Percentiles rank a stretch among this genome's conserved stretches.
phyloP scores from a whole-genome alignment of 2,113 vertebrate genomes.

The Patagioenas fasciata region DNA sequence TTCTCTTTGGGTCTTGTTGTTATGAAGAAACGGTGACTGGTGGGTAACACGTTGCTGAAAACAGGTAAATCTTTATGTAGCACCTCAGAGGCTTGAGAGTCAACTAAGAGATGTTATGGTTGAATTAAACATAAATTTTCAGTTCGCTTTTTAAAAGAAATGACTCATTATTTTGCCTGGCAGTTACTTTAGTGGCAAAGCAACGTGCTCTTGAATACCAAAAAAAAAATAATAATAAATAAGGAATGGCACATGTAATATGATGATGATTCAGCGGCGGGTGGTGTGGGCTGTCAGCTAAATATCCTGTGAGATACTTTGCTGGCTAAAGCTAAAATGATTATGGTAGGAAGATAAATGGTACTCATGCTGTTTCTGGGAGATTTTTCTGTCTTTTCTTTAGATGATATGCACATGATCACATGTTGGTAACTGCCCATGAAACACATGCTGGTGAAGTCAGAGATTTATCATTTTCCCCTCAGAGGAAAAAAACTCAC shows the following conservation, averaged over 20 bases:
- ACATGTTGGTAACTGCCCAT: neutral
- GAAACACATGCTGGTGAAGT: neutral
- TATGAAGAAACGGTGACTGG: neutral
- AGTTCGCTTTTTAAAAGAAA: neutral
- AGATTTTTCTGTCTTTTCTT: neutral
- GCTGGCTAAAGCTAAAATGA: neutral
- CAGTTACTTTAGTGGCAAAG: neutral
- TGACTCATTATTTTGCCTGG: slow-evolving; percentile 19
- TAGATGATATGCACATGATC: neutral
- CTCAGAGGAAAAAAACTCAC: neutral
- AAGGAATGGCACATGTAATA: neutral
- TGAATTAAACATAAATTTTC: neutral
- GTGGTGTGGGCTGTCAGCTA: neutral
- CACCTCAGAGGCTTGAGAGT: neutral
- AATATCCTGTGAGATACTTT: neutral
- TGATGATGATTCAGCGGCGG: neutral
- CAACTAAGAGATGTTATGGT: neutral
- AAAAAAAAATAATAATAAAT: neutral
- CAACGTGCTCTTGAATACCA: neutral
- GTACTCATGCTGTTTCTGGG: neutral
- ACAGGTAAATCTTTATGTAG: neutral
- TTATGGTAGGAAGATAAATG: neutral
- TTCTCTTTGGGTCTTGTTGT: neutral
- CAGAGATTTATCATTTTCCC: neutral
- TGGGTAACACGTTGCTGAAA: neutral